Base-by-base conservation (phyloP, 2,113 vertebrate genomes). In the Nematolebias whitei region DNA sequence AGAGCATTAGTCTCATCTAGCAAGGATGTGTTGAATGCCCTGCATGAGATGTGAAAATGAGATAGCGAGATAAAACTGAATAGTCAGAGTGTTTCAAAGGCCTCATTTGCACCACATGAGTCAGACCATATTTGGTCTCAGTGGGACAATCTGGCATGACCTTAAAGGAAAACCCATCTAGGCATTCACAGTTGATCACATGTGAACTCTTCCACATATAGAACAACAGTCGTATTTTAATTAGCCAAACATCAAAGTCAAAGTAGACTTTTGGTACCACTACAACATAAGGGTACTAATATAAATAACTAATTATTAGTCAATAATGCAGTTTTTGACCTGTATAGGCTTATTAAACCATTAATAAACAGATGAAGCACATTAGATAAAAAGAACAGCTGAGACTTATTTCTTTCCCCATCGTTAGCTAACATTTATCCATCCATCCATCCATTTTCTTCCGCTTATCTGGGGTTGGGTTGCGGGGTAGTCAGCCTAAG, bases 41-140 rank as follows among this genome's bases (percentile, higher is more conserved):
- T 48, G 64, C 68, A 57, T 66, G 74, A 88, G 87, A 88, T 88
- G 74, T 72, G 69, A 74, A 63, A 76, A 66, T 10, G 71, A 86
- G 91, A 92, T 91, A 78, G 51, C 38, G 73, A 82, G 44, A 88
- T 80, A 75, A 78, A 85, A 60, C 76, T 88, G 88, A 90, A 89
- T 90, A 73, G 85, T 71, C 65, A 63, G 74, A 74, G 76, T 86
- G 83, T 88, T 86, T 89, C 83, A 75, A 74, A 87, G 83, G 80
- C 77, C 88, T 87, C 86, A 85, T 88, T 92, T 87, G 87, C 87
- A 86, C 86, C 62, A 83, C 82, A 83, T 77, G 89, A 86, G 83
- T 90, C 86, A 86, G 68, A 70, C 73, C 80, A 49, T 66, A 68
- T 87, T 90, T 77, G 68, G 80, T 77, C 76, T 80, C 77, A 71